Conservation (phyloP, 2,113 vertebrate species). For the Psephotus haematonotus region DNA sequence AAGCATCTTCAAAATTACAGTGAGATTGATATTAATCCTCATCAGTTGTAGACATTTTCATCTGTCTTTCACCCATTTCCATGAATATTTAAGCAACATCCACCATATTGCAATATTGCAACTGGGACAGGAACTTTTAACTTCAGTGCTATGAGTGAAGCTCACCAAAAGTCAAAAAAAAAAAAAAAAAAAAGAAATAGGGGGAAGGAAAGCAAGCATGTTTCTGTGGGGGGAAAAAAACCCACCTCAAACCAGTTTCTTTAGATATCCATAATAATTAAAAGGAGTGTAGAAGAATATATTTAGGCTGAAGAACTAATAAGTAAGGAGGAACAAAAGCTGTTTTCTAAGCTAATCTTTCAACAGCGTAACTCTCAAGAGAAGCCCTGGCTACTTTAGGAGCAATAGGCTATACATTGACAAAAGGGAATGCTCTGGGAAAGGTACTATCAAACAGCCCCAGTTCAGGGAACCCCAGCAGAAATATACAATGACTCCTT, state of each 20-base stretch:
- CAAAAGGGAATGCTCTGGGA: background rate
- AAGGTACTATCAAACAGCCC: background rate
- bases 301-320: background rate
- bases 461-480: background rate
- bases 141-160: background rate
- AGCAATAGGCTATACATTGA: background rate
- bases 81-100: background rate
- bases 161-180: background rate
- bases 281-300: background rate
- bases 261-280: background rate
- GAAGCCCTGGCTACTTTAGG: background rate
- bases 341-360: background rate
- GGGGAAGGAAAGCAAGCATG: background rate
- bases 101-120: background rate
- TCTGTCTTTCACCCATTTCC: background rate
- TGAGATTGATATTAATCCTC: background rate
- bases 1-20: background rate
- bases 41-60: background rate
- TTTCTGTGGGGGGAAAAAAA: rapidly evolving
- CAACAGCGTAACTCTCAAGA: rapidly evolving
- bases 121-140: background rate
- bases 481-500: background rate
- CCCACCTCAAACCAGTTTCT: background rate
- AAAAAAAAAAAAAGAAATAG: rapidly evolving
- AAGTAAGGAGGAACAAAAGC: background rate